A percentile compares a stretch with the other conserved stretches of the same genome.
Evolutionary conservation across 2,797 vertebrate species (phyloP).

Genomic region (Paramormyrops hopkinsi): DNA sequence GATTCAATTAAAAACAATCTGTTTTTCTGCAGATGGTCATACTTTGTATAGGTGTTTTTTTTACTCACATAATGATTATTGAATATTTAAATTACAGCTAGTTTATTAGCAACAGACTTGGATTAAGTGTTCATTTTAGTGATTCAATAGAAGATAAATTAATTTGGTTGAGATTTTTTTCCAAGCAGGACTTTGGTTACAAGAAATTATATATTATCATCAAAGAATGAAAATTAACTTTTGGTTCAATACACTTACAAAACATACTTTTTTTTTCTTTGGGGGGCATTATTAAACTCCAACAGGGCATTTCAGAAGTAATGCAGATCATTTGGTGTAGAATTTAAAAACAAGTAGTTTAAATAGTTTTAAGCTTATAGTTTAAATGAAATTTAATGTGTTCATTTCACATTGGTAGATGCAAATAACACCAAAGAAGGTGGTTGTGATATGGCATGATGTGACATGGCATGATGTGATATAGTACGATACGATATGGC

Average conservation of each 20-base stretch:
- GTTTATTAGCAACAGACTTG: not conserved
- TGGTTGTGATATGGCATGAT: not conserved
- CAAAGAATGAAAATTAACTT: not conserved
- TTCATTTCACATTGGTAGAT: not conserved
- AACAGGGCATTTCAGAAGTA: not conserved
- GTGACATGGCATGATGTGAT: not conserved
- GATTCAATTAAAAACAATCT: not conserved
- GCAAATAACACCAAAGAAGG: not conserved
- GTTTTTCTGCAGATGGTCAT: not conserved
- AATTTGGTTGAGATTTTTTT: not conserved
- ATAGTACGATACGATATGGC: not conserved
- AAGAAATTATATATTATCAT: not conserved
- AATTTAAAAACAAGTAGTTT: not conserved
- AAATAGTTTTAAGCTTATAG: not conserved
- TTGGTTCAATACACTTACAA: not conserved
- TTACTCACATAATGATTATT: not conserved
- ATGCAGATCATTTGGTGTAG: not conserved
- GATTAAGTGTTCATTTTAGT: not conserved
- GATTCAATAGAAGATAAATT: not conserved
- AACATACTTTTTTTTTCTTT: not conserved
- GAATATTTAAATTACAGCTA: not conserved
- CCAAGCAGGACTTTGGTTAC: not conserved
- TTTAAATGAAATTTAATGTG: not conserved
- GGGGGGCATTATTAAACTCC: not conserved
- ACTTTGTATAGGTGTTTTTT: not conserved